phyloP scores from a whole-genome alignment of 2,888 invertebrate species.

The Pilophorus perplexus region DNA sequence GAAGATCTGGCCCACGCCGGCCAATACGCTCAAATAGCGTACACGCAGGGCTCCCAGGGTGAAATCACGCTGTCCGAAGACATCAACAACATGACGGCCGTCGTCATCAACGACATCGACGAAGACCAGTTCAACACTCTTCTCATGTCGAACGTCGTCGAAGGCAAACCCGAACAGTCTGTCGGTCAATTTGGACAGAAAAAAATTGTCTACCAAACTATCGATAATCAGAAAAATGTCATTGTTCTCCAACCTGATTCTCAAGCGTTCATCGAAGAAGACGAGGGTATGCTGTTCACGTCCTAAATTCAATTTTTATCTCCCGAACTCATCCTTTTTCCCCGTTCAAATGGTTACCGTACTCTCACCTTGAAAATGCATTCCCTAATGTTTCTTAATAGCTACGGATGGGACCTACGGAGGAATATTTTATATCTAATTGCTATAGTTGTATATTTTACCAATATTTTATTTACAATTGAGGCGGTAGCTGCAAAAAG shows the following conservation, averaged over 20 bases:
- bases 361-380: no score
- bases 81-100: slow-evolving; percentile 39
- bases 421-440: no score
- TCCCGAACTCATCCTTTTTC: background rate
- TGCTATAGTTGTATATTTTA: no score
- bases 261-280: slow-evolving; percentile 33
- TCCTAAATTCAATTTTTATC: slow-evolving; percentile 23
- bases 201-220: slow-evolving; percentile 33
- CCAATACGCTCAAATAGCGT: slow-evolving; percentile 26
- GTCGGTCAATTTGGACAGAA: slow-evolving; percentile 5
- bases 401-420: no score
- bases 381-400: no score
- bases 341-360: background rate
- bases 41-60: slow-evolving; percentile 11
- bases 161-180: slow-evolving; percentile 6
- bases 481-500: no score
- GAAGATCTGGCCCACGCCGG: background rate
- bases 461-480: no score
- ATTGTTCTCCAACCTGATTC: slow-evolving; percentile 35
- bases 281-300: slow-evolving; percentile 38
- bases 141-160: slow-evolving; percentile 30
- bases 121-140: slow-evolving; percentile 34
- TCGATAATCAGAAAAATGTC: slow-evolving; percentile 28
- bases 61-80: slow-evolving; percentile 33
- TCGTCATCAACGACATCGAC: slow-evolving; percentile 35